Base-by-base conservation (phyloP, 1,140 invertebrate genomes). In the Steinernema feltiae region DNA sequence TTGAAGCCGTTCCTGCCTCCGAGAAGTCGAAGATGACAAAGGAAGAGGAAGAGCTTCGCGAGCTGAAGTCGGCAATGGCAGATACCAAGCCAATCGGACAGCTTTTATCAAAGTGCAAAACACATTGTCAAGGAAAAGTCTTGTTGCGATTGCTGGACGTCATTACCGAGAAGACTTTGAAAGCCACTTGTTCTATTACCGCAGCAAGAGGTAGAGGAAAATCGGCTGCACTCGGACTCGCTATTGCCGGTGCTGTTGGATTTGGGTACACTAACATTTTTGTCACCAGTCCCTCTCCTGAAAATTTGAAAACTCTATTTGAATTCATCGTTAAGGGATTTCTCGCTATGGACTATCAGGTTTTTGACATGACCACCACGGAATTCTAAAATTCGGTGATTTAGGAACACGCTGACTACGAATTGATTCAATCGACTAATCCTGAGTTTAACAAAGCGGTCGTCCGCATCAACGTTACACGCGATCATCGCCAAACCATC, bases 291-390 rank as follows among this genome's bases (percentile, higher is more conserved):
- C 97, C 97, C 0, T 94, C 93, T 86, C 96, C 96, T 1, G 97
- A 99, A 87, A 99, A 99, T 90, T 90, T 99, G 84, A 95, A 94
- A 77, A 99, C 96, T 0, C 88, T 99, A 0, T 99, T 99, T 88
- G 93, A 99, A 86, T 99, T 99, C 88, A 89, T 98, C 21, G 91
- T 98, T 41, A 98, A 98, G 90, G 92, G 97, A 0, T 93, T 99
- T 84, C 94, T 98, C 88, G 93, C 92, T 0, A 88, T 99, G 63
- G 91, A 93, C 76, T 99, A 98, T 88, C 92, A 89, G 86, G 88
- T 88, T 24, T 15, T 15, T 3, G 53, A 79, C 27, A 35, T n/a
- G n/a, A 2, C 21, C 18, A 46, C 70, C 32, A 70, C 27, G 31
- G 70, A 41, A 27, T 15, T 27, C 53, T 75, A 7, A 75, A 1